These are phyloP conservation scores for Saguinus oedipus DNA, from an alignment of 2,797 vertebrate genomes.

Conservation along the genomic window DNA sequence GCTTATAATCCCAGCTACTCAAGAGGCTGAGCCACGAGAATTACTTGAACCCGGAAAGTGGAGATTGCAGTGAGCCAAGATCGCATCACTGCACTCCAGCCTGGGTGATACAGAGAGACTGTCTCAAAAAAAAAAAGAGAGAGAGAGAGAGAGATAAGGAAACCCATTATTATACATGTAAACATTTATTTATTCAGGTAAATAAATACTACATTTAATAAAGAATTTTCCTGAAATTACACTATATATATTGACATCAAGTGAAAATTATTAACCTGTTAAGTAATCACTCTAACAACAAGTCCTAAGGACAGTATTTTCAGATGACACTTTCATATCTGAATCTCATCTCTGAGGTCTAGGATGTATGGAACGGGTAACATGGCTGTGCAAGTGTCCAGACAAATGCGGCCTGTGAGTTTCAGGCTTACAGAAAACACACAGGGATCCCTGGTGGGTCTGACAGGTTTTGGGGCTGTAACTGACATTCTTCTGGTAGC, in stretches of 20 bases:
- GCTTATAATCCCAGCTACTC: neutral
- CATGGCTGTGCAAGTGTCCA: neutral
- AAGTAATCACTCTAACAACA: neutral
- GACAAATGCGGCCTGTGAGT: neutral
- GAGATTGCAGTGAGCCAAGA: neutral
- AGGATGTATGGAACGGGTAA: neutral
- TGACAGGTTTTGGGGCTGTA: neutral
- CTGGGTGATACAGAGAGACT: neutral
- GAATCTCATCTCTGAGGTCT: neutral
- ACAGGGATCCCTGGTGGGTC: neutral
- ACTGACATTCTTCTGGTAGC: neutral
- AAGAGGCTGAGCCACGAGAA: neutral
- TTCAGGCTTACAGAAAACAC: neutral
- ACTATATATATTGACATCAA: neutral
- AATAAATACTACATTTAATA: neutral
- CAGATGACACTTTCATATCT: neutral
- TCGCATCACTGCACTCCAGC: neutral
- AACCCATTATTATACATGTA: neutral
- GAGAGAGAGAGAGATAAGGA: neutral
- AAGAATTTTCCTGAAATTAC: constrained; percentile 2
- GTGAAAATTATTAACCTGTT: neutral
- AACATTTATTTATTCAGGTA: neutral
- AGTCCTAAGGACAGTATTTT: neutral
- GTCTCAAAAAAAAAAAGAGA: neutral
- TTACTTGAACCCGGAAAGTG: neutral